Evolutionary conservation across 2,888 invertebrate species (phyloP).

Genomic region (Pachycephus smyrnensis): DNA sequence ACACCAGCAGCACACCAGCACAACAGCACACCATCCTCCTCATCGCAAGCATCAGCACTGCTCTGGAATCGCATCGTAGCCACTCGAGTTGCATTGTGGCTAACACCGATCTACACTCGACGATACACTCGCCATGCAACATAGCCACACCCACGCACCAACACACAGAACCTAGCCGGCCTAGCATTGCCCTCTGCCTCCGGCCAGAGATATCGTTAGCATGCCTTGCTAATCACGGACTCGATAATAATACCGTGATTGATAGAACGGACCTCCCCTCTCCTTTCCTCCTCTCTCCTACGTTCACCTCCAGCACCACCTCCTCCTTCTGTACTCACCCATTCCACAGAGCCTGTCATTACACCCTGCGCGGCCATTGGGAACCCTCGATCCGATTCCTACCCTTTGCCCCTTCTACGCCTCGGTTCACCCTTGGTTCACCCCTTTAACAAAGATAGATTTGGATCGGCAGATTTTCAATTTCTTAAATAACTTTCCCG

Average conservation of each 20-base stretch:
- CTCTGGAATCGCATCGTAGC: constrained; percentile 49
- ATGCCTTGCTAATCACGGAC: constrained; percentile 67
- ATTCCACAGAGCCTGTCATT: background rate
- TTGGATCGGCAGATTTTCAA: too few species aligned
- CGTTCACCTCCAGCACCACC: constrained; percentile 12
- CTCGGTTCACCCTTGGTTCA: too few species aligned
- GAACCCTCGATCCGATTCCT: too few species aligned
- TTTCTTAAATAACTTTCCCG: too few species aligned
- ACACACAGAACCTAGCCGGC: constrained; percentile 17
- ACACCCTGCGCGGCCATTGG: too few species aligned
- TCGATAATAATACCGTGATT: constrained; percentile 67
- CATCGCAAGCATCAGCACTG: constrained; percentile 19
- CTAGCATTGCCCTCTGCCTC: constrained; percentile 42
- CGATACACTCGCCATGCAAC: too few species aligned
- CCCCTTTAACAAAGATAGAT: too few species aligned
- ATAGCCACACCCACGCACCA: constrained; percentile 12
- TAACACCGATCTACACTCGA: constrained; percentile 35
- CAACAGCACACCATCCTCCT: too few species aligned
- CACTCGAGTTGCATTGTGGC: constrained; percentile 56
- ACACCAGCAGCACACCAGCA: too few species aligned
- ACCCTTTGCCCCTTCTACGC: too few species aligned
- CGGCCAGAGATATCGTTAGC: constrained; percentile 66
- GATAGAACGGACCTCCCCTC: constrained; percentile 62
- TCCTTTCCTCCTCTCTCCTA: constrained; percentile 13
- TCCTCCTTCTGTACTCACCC: background rate